Conservation (phyloP, 1,140 invertebrate species). For the Trypoxylus dichotomus region DNA sequence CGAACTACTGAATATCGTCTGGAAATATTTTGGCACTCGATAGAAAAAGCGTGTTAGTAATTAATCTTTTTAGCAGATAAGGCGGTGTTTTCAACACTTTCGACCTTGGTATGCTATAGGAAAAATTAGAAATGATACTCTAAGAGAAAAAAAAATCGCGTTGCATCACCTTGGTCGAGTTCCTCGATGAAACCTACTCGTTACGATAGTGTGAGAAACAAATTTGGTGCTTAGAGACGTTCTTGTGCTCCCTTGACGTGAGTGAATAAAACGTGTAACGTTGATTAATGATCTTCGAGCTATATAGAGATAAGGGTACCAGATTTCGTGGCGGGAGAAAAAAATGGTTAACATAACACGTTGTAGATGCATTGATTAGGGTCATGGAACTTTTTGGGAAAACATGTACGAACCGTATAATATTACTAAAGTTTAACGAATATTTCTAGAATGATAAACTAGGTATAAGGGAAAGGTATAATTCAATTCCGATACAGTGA, state of each 20-base stretch:
- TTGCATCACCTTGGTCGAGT: background rate
- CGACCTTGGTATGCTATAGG: background rate
- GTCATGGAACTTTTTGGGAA: conserved; percentile 2
- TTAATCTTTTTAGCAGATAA: conserved; percentile 17
- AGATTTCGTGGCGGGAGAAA: background rate
- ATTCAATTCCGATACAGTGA: no score
- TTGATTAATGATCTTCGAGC: conserved; percentile 1
- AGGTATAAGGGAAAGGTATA: no score
- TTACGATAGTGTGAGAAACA: conserved; percentile 11
- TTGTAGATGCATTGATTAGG: conserved; percentile 4
- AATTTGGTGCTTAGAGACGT: conserved; percentile 20
- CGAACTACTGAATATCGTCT: background rate
- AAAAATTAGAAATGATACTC: background rate
- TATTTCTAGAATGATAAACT: background rate
- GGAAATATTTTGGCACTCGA: conserved; percentile 37
- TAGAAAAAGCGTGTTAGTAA: background rate
- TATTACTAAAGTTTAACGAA: background rate
- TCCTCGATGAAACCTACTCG: background rate
- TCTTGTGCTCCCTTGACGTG: conserved; percentile 13
- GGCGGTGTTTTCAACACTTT: background rate
- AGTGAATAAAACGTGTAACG: conserved; percentile 21
- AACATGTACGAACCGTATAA: background rate
- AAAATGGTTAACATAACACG: conserved; percentile 16
- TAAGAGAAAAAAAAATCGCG: background rate
- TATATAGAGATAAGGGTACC: conserved; percentile 9